Base-by-base conservation (phyloP, 2,888 invertebrate species). In the Nineta flava region DNA sequence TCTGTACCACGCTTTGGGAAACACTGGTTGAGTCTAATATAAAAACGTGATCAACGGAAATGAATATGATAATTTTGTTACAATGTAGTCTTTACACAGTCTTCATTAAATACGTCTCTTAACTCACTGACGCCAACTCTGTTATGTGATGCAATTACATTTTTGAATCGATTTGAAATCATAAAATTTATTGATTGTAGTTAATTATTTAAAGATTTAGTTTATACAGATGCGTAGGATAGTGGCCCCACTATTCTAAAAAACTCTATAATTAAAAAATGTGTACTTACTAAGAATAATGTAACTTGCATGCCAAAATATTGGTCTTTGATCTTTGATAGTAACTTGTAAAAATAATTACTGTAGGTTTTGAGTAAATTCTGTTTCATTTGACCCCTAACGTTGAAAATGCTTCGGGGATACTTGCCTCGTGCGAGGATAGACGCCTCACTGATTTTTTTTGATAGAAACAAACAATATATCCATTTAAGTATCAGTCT, bases 401-500 rank as follows among this genome's bases (percentile, higher is more conserved):
- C 42, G 42, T 42, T 15, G 7, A 42, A 42, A 42, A 42, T 42
- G 42, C 5, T 42, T 42, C 5, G 42, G 15, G 42, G 42, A 42
- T 42, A 42, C 42, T 42, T 42, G 42, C 42, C 42, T 42, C 3
- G 5, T 42, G 42, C 15, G 42, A 10, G 42, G 9, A 42, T 16
- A 42, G 42, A 42, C 15, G 42, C 42, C 42, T 9, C 5, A 3
- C 42, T 16, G 17, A 5, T n/a, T n/a, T 42, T 42, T 42, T 42
- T 16, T 16, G 2, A n/a, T 9, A 42, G 7, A 42, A 3, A 42
- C 2, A 42, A 42, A 42, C 7, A 5, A 35, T 3, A 42, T 5
- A 42, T 42, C 7, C 3, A 42, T 42, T 42, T 42, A 42, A 15
- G 5, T 42, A 50, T 51, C 47, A 52, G 50, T 52, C 47, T 44